These are phyloP conservation scores for Hedya salicella DNA, from an alignment of 2,888 invertebrate species.

Conservation along the genomic window DNA sequence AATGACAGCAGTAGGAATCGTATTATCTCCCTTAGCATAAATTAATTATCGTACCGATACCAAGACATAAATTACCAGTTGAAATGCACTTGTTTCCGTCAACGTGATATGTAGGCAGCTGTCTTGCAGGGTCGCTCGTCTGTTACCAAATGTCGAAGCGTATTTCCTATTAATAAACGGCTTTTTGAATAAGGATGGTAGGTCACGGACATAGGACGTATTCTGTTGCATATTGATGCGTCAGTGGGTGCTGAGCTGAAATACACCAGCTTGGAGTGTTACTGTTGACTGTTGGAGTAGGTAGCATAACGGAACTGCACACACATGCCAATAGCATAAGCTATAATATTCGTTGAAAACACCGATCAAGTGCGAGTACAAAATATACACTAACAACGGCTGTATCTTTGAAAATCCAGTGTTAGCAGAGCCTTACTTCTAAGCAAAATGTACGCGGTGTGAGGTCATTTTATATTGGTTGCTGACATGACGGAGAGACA, in stretches of 20 bases:
- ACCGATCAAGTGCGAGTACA: no score
- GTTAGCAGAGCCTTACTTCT: no score
- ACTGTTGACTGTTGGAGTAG: background rate
- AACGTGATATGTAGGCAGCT: constrained; percentile 14
- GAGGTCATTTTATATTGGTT: no score
- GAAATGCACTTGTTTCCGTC: constrained; percentile 12
- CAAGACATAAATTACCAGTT: constrained; percentile 2
- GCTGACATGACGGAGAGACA: no score
- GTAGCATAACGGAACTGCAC: background rate
- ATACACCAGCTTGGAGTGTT: constrained; percentile 1
- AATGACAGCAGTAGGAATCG: no score
- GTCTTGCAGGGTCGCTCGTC: constrained; percentile 1
- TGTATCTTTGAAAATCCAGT: no score
- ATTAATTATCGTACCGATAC: no score
- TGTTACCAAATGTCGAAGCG: background rate
- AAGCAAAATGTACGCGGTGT: no score
- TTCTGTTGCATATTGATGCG: constrained; percentile 31
- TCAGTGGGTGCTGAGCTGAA: constrained; percentile 6
- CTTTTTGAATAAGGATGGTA: background rate
- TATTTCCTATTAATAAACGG: background rate
- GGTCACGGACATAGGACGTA: background rate
- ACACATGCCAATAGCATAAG: background rate
- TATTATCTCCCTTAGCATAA: no score
- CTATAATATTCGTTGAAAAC: no score
- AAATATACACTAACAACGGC: no score